These are phyloP conservation scores for Microcebus tavaratra DNA, from an alignment of 2,113 vertebrate genomes.

Conservation along the genomic window DNA sequence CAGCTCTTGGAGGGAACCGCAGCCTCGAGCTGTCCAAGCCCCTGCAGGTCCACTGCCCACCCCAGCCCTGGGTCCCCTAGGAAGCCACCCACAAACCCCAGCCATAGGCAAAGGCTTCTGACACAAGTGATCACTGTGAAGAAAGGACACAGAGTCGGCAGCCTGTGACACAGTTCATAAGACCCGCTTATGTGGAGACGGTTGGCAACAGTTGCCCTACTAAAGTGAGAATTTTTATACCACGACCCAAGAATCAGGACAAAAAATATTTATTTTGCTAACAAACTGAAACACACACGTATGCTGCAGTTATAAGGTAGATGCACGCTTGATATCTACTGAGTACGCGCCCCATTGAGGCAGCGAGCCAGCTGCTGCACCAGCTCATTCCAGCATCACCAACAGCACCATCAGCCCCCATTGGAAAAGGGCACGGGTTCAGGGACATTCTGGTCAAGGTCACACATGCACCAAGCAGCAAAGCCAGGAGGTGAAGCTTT, in stretches of 20 bases:
- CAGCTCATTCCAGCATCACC: background rate
- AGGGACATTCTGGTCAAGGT: background rate
- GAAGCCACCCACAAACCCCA: background rate
- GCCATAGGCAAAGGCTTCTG: background rate
- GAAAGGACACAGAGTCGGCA: background rate
- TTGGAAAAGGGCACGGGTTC: no score
- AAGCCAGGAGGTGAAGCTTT: background rate
- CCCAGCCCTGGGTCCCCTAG: background rate
- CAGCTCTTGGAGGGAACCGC: fast-evolving
- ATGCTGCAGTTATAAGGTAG: fast-evolving
- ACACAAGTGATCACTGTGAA: fast-evolving
- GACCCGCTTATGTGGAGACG: fast-evolving
- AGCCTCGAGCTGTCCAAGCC: fast-evolving
- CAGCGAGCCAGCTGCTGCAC: fast-evolving
- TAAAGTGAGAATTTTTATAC: no score
- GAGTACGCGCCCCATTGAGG: fast-evolving
- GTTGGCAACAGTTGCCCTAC: fast-evolving
- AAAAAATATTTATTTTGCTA: no score
- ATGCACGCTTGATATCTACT: fast-evolving
- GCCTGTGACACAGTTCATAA: fast-evolving
- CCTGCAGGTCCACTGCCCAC: background rate
- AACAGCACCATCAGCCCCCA: no score
- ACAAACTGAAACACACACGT: background rate
- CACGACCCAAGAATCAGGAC: background rate
- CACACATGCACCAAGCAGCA: background rate